Evolutionary conservation across 2,888 invertebrate species (phyloP).

Genomic region (Epinotia demarniana): DNA sequence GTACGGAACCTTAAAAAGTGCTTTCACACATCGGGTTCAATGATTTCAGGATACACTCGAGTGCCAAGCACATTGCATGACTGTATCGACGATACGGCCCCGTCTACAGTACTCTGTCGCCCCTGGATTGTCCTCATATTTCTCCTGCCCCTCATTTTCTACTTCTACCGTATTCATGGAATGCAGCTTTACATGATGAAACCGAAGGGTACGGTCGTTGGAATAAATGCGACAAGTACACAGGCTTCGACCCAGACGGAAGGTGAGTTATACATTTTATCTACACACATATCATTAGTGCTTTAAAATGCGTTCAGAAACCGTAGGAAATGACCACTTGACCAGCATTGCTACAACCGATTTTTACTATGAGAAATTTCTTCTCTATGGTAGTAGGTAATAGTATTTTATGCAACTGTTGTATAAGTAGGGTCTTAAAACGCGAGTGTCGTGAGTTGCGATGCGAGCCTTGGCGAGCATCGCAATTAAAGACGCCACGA

Average conservation of each 20-base stretch:
- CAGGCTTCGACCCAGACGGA: not conserved
- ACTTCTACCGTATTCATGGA: not conserved
- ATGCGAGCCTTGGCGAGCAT: no score
- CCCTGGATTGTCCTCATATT: not conserved
- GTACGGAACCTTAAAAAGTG: no score
- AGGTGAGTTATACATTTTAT: not conserved
- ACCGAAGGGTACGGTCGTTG: not conserved
- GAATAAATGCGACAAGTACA: not conserved
- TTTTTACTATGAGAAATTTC: no score
- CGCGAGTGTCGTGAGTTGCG: no score
- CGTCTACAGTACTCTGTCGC: not conserved
- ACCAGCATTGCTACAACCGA: no score
- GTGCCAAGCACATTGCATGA: slow-evolving; percentile 2
- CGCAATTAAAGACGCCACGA: no score
- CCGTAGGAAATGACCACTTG: no score
- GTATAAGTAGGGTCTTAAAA: no score
- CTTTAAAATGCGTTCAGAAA: no score
- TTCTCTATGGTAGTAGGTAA: no score
- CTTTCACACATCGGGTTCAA: not conserved
- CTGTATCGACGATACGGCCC: not conserved
- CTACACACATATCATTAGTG: no score
- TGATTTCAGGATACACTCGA: slow-evolving; percentile 9
- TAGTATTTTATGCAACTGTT: no score
- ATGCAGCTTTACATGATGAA: not conserved
- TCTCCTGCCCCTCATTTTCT: not conserved